phyloP scores from a whole-genome alignment of 1,140 invertebrate species.

The Halyomorpha halys region DNA sequence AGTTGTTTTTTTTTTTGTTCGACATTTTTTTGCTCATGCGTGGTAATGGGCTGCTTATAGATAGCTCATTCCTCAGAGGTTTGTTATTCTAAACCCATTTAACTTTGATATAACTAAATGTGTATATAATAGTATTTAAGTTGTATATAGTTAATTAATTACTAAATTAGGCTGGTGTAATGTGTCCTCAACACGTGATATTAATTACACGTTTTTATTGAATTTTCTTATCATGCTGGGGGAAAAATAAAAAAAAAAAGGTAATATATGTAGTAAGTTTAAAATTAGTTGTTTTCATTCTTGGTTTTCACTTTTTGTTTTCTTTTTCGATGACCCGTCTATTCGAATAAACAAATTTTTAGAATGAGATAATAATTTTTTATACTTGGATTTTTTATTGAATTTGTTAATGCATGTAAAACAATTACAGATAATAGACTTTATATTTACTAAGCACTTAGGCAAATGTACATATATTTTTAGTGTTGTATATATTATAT shows the following conservation, averaged over 20 bases:
- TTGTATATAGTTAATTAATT: neutral
- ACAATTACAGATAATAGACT: constrained; percentile 21
- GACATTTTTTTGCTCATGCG: too few species aligned
- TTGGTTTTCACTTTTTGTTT: neutral
- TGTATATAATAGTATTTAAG: neutral
- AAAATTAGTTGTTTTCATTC: too few species aligned
- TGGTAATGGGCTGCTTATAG: too few species aligned
- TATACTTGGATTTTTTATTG: constrained; percentile 12
- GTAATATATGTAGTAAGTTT: neutral
- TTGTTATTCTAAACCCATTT: too few species aligned
- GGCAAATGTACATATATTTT: constrained; percentile 15
- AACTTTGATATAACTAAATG: too few species aligned
- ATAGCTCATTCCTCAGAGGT: too few species aligned
- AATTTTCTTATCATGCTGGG: constrained; percentile 22
- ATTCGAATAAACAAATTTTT: neutral
- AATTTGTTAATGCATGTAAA: constrained; percentile 13
- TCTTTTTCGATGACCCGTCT: neutral
- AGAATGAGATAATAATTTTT: constrained; percentile 8
- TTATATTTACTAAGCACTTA: constrained; percentile 23
- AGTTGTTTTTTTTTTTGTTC: neutral
- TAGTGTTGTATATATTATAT: constrained; percentile 22
- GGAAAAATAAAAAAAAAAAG: constrained; percentile 11
- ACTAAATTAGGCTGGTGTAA: neutral
- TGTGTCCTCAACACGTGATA: constrained; percentile 11
- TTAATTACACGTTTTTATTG: constrained; percentile 2